Base-by-base conservation (phyloP, 2,797 vertebrate species). In the Notamacropus eugenii region DNA sequence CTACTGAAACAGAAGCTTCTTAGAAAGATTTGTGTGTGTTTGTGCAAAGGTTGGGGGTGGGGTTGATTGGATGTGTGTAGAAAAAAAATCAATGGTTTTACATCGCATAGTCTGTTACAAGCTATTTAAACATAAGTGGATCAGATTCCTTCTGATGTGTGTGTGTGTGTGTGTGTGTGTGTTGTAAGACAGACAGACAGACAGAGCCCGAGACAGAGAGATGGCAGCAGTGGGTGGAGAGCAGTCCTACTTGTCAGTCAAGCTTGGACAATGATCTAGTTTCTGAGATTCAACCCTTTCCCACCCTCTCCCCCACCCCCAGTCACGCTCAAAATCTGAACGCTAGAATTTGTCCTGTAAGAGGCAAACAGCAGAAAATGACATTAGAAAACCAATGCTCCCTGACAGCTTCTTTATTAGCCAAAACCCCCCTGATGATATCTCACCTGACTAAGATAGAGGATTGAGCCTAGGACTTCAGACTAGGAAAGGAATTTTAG, bases 301-400 rank as follows among this genome's bases (percentile, higher is more conserved):
- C 40, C 74, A 87, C 40, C 40, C 22, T 46, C 0, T 46, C 95
- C 94, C 29, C 58, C 28, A 56, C 94, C 29, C 58, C 31, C 58
- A 97, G 90, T 96, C 92, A 94, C 40, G 82, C 34, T 93, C 58
- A 82, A 58, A 82, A n/a, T 93, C 93, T 94, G 93, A 52, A 67
- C 22, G 95, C 96, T 55, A 93, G 62, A 96, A 46, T 54, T 59
- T 56, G n/a, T 91, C 90, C 54, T 57, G 93, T 62, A 34, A 92
- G 90, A 95, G 55, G 94, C 87, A 95, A 95, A 95, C 96, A 94
- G 91, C 52, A 93, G 92, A 94, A 97, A 96, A 91, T 27, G 5
- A 3, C 22, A 87, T 87, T 11, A 46, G 74, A 59, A 93, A 97
- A 22, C 82, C 14, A 10, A 12, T 54, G 12, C 54, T 87, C 2